Evolutionary conservation across 1,140 invertebrate genomes (phyloP).

Genomic region (Orius laevigatus): DNA sequence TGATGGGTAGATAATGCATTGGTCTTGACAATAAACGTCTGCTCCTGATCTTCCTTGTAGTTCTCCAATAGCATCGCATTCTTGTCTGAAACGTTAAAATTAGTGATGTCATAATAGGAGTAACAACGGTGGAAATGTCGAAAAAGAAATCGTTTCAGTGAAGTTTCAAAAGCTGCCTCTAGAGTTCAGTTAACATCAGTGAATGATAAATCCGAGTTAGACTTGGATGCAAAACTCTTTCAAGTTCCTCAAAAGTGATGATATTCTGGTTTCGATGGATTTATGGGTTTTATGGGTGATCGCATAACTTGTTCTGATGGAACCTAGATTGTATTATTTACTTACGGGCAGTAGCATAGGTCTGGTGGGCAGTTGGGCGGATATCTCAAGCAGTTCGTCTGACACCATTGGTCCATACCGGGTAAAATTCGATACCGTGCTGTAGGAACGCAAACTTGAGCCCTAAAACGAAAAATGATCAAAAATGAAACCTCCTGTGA

Average conservation of each 20-base stretch:
- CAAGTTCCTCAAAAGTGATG: too few species aligned
- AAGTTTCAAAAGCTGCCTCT: too few species aligned
- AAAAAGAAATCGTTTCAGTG: too few species aligned
- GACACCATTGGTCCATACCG: conserved; percentile 65
- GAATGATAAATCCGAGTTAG: too few species aligned
- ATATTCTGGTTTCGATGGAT: too few species aligned
- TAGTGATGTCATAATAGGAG: too few species aligned
- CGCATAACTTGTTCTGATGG: too few species aligned
- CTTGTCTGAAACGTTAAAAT: conserved; percentile 38
- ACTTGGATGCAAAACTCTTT: too few species aligned
- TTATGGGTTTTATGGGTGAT: too few species aligned
- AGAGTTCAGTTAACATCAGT: too few species aligned
- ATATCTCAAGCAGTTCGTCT: conserved; percentile 65
- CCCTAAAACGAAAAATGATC: conserved; percentile 31
- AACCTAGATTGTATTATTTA: too few species aligned
- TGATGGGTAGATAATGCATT: conserved; percentile 56
- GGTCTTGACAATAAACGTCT: conserved; percentile 66
- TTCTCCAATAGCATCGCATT: conserved; percentile 61
- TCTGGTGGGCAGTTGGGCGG: conserved; percentile 63
- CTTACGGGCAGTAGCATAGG: conserved; percentile 68
- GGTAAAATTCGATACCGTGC: conserved; percentile 41
- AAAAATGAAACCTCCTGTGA: conserved; percentile 10
- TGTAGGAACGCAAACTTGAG: conserved; percentile 55
- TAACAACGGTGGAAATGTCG: background rate
- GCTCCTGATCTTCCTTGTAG: conserved; percentile 50